These are phyloP conservation scores for Cricetomys ansorgei DNA, from an alignment of 2,113 vertebrate species.

Conservation along the genomic window DNA sequence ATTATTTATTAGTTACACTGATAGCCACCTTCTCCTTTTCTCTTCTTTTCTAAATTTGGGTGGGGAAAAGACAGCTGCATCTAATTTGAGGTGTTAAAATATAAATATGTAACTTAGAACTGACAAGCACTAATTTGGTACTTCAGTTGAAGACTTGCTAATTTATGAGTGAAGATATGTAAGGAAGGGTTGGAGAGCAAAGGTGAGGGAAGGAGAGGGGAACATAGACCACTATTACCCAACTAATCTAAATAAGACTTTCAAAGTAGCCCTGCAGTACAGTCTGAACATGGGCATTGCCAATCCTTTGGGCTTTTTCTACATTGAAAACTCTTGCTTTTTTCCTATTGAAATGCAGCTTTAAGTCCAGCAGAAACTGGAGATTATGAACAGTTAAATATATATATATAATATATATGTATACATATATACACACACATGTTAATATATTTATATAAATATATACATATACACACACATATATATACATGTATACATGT, in stretches of 20 bases:
- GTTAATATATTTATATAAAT: too few species aligned
- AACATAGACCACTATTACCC: not conserved
- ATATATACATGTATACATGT: too few species aligned
- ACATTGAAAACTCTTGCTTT: not conserved
- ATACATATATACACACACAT: too few species aligned
- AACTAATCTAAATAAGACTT: not conserved
- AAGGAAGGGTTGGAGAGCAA: not conserved
- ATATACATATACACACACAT: too few species aligned
- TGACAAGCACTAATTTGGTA: conserved; percentile 24
- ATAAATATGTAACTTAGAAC: conserved; percentile 5
- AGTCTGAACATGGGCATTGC: not conserved
- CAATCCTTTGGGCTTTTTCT: not conserved
- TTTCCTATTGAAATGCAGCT: not conserved
- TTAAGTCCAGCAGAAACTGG: not conserved
- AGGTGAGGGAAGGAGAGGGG: not conserved
- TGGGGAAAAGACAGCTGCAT: not conserved
- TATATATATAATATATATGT: too few species aligned
- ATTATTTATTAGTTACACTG: not conserved
- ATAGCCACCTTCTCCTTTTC: not conserved
- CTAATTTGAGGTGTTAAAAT: conserved; percentile 39
- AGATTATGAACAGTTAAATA: not conserved
- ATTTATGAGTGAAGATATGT: not conserved
- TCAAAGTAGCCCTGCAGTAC: not conserved
- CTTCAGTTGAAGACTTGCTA: not conserved
- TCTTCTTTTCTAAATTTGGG: conserved; percentile 1